A percentile compares a stretch with the other conserved stretches of the same genome.
Conservation (phyloP, 2,888 invertebrate species). For the Noctua pronuba region DNA sequence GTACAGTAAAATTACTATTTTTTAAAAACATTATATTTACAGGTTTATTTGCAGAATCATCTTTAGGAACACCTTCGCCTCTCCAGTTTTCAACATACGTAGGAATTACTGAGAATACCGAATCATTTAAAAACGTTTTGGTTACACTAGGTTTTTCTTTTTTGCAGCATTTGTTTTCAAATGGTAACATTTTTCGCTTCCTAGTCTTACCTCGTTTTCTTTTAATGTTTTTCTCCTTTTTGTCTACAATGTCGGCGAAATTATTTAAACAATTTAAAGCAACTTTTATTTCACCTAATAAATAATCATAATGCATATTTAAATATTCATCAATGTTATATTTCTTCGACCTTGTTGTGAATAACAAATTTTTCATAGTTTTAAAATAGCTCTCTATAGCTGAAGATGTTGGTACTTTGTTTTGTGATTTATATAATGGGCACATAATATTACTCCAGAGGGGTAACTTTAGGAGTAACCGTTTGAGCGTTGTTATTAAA, state of each 20-base stretch:
- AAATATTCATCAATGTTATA: slow-evolving; percentile 53
- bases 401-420: slow-evolving; percentile 54
- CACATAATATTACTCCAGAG: slow-evolving; percentile 51
- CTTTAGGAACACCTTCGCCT: too few relatives aligned
- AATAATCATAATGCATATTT: slow-evolving; percentile 51
- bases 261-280: slow-evolving; percentile 50
- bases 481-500: too few relatives aligned
- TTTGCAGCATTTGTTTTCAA: slow-evolving; percentile 47
- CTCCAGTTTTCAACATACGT: too few relatives aligned
- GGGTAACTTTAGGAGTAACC: slow-evolving; percentile 54
- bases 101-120: too few relatives aligned
- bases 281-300: slow-evolving; percentile 52
- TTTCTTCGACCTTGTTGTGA: slow-evolving; percentile 48
- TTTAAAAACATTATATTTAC: too few relatives aligned
- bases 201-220: slow-evolving; percentile 52
- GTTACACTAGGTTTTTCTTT: too few relatives aligned
- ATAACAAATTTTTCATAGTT: slow-evolving; percentile 54
- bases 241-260: slow-evolving; percentile 46
- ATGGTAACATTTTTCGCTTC: slow-evolving; percentile 50
- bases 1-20: too few relatives aligned
- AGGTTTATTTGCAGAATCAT: too few relatives aligned
- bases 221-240: slow-evolving; percentile 51
- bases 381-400: slow-evolving; percentile 53
- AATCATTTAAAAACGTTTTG: too few relatives aligned
- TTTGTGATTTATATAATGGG: slow-evolving; percentile 47